Base-by-base conservation (phyloP, 2,113 vertebrate species). In the Tragelaphus buxtoni region DNA sequence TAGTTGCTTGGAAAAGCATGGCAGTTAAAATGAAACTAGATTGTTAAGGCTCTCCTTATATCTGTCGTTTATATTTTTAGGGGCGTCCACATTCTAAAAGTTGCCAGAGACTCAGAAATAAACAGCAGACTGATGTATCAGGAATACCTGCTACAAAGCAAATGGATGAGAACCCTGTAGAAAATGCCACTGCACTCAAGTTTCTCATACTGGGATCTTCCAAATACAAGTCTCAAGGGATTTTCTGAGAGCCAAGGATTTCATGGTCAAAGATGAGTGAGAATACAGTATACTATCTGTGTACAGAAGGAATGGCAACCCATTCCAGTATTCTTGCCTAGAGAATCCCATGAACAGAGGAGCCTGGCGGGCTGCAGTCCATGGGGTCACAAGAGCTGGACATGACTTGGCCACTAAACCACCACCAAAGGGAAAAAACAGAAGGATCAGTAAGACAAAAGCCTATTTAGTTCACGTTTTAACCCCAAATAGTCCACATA, bases 111-210 rank as follows among this genome's bases (percentile, higher is more conserved):
- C 4, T 42, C 84, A 5, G 30, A 87, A 28, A 49, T 18, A 60
- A 83, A 53, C 13, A 55, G 32, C 3, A 5, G 18, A 6, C 49
- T 51, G 39, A 53, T 9, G 11, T 26, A 20, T 17, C 9, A 14
- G 55, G 11, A 76, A 7, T 2, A 24, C 13, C 18, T 61, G 39
- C 69, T n/a, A 30, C 14, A 11, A 30, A 16, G 58, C 9, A 16
- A 30, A 42, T 1, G 0, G 26, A 1, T 6, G 4, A 4, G 30
- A 74, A 39, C 42, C 22, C 7, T 1, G 4, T 11, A 8, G 35
- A 65, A 81, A 65, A 49, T 42, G 16, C 42, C 16, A 18, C 17
- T 4, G 5, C 9, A 1, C 18, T 60, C 22, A 24, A 11, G 32
- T 35, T 55, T 56, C 89, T n/a, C 58, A 51, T 32, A 28, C 3